These are phyloP conservation scores for Sphecodes monilicornis DNA, from an alignment of 2,888 invertebrate genomes.

Conservation along the genomic window DNA sequence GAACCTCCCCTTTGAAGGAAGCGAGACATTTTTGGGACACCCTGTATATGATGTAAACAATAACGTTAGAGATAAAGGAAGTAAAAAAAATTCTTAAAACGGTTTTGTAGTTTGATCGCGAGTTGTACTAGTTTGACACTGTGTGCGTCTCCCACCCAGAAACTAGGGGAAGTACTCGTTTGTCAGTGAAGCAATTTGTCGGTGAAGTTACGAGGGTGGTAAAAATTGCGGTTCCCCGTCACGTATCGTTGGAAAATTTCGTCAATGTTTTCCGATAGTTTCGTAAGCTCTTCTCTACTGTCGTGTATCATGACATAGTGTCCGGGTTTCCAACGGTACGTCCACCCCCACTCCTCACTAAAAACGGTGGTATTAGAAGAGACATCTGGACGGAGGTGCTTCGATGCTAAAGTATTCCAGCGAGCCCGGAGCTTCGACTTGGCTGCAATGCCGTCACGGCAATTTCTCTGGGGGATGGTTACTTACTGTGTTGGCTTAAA, in stretches of 20 bases:
- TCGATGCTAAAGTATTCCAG: conserved; percentile 68
- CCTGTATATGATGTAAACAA: too few relatives aligned
- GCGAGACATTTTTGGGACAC: too few relatives aligned
- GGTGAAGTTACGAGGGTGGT: background rate
- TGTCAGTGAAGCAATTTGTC: background rate
- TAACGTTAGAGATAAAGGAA: too few relatives aligned
- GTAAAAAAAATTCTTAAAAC: too few relatives aligned
- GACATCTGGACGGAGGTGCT: conserved; percentile 67
- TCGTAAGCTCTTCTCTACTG: conserved; percentile 13
- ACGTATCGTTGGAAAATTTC: conserved; percentile 29
- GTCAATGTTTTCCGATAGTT: conserved; percentile 53
- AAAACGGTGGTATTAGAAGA: conserved; percentile 58
- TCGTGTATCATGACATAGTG: conserved; percentile 62
- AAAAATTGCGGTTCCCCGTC: background rate
- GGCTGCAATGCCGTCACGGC: conserved; percentile 71
- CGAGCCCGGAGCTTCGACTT: conserved; percentile 65
- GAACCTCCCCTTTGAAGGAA: too few relatives aligned
- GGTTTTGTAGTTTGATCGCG: too few relatives aligned
- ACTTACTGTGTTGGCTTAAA: conserved; percentile 83
- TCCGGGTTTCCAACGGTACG: conserved; percentile 38
- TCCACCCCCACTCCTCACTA: background rate
- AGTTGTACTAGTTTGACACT: background rate
- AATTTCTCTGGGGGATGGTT: conserved; percentile 81
- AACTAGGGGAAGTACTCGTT: background rate
- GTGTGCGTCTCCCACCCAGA: background rate